These are phyloP conservation scores for Sterrhoptilus dennistouni DNA, from an alignment of 2,113 vertebrate genomes.

Conservation along the genomic window DNA sequence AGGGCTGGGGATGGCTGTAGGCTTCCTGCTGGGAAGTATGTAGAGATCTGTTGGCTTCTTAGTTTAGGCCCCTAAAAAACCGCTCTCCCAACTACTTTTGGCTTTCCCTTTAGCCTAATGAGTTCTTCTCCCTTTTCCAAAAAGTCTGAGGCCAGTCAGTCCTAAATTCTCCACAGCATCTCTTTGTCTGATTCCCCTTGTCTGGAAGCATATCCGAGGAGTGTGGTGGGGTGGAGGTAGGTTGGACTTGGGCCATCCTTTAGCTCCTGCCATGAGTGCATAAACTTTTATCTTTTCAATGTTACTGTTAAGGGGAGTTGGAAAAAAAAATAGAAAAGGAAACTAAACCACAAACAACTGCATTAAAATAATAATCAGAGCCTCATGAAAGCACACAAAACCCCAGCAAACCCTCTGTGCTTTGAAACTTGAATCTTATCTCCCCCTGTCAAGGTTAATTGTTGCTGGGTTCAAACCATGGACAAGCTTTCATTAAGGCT, in stretches of 20 bases:
- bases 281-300: conserved; percentile 10
- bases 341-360: conserved; percentile 34
- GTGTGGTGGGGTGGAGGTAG: not conserved
- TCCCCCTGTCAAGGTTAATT: conserved; percentile 42
- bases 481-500: conserved; percentile 12
- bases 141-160: not conserved
- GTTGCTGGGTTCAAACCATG: conserved; percentile 41
- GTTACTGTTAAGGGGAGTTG: not conserved
- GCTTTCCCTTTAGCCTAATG: not conserved
- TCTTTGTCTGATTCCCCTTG: not conserved
- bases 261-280: not conserved
- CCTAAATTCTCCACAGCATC: not conserved
- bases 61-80: not conserved
- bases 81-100: not conserved
- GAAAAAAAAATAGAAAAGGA: not conserved
- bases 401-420: not conserved
- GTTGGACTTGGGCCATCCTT: conserved; percentile 13
- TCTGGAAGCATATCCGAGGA: not conserved
- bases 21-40: not conserved
- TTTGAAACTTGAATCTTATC: conserved; percentile 51
- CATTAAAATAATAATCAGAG: conserved; percentile 53
- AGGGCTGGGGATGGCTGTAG: not conserved
- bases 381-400: not conserved
- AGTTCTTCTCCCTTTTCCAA: not conserved
- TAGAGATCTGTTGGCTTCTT: not conserved